Evolutionary conservation across 1,140 invertebrate genomes (phyloP), one percentile per base, ranked within the genome.

Genomic region (Drosophila paulistorum): DNA sequence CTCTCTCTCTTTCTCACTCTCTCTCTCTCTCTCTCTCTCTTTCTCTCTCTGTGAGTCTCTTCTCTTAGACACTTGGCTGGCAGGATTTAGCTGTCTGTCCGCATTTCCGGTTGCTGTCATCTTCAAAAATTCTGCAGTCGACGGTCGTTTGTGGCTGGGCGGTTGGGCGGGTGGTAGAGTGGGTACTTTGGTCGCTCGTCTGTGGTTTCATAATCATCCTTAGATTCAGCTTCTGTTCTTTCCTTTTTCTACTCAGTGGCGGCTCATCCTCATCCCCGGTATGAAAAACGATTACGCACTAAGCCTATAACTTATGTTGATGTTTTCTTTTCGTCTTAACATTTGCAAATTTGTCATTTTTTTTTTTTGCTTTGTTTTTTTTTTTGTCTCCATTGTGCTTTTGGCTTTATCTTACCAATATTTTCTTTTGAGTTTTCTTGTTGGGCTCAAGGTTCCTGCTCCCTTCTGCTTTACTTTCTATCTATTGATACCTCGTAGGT

Each of bases 241-340:
- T 20, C 4, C 45, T 51, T 20, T 9, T 9, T 23, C 45, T 51
- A 20, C 20, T 51, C 45, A 10, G 3, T 51, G 17, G 45, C 17
- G 45, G 45, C 45, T 51, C 45, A 51, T 51, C 45, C 45, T 51
- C 45, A 51, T 23, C 45, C 45, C 17, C 17, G 45, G 45, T 51
- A 79, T 79, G 83, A 84, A 87, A 84, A 87, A 87, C 84, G 84
- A 87, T 87, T 87, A 87, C 84, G 84, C 80, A 89, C 84, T 87
- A 87, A 87, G 84, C 84, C 84, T 87, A 87, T 87, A 87, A 87
- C 84, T 87, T 87, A 87, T 87, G 84, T 84, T 87, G 84, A 87
- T 87, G 84, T 87, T 87, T 87, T 89, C 84, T 80, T 87, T 89
- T 77, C 84, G 84, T 87, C 84, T 87, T 87, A 87, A 89, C 84